Evolutionary conservation across 2,888 invertebrate species (phyloP).

Genomic region (Hermodice carunculata): DNA sequence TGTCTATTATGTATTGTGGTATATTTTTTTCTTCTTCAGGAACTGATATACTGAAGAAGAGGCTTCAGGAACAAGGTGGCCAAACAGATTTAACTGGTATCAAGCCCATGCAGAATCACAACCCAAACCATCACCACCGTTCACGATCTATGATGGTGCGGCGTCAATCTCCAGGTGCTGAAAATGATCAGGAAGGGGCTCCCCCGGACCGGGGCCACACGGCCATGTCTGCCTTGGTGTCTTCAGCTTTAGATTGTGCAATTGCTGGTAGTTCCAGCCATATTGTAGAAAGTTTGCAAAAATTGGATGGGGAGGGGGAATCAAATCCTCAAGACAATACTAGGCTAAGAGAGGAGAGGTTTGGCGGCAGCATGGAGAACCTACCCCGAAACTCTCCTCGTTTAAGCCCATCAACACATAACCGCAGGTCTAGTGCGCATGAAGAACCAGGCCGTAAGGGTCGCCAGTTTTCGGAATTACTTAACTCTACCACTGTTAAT

Average conservation of each 20-base stretch:
- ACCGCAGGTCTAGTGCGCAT: too few relatives aligned
- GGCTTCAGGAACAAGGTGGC: conserved; percentile 54
- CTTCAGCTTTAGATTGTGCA: conserved; percentile 32
- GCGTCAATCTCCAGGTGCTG: too few relatives aligned
- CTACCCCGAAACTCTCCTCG: background rate
- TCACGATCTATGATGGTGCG: too few relatives aligned
- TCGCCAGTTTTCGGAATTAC: conserved; percentile 49
- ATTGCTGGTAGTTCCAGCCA: conserved; percentile 23
- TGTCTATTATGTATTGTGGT: too few relatives aligned
- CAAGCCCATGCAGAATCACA: conserved; percentile 55
- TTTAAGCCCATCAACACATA: background rate
- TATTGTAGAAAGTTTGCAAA: conserved; percentile 11
- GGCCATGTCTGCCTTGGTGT: conserved; percentile 22
- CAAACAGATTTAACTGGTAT: conserved; percentile 49
- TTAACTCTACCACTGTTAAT: conserved; percentile 65
- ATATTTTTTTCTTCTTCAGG: conserved; percentile 50
- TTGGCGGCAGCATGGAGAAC: background rate
- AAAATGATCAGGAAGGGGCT: too few relatives aligned
- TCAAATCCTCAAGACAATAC: too few relatives aligned
- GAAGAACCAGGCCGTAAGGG: conserved; percentile 1
- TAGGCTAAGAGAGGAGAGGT: too few relatives aligned
- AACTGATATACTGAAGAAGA: conserved; percentile 63
- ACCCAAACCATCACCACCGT: too few relatives aligned
- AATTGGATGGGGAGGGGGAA: conserved; percentile 6
- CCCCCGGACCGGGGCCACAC: too few relatives aligned